Evolutionary conservation across 92 coral and sea anemone genomes (phyloP).

Genomic region (Actinostola sp.): DNA sequence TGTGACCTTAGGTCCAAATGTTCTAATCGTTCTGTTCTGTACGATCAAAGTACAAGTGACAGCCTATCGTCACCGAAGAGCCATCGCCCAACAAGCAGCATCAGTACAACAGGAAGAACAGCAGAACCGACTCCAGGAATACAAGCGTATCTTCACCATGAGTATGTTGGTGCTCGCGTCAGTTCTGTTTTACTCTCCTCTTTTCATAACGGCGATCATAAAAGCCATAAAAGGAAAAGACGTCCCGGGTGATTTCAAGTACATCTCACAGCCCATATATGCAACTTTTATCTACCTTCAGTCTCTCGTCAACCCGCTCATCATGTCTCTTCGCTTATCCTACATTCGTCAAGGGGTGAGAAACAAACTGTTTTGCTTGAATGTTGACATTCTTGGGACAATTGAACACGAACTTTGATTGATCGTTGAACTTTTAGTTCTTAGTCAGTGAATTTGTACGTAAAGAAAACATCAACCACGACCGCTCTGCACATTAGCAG

Average conservation of each 20-base stretch:
- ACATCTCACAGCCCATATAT: not conserved
- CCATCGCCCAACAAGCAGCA: no score
- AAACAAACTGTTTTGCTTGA: not conserved
- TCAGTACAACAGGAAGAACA: not conserved
- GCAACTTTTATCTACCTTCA: not conserved
- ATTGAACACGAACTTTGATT: no score
- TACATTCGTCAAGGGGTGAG: constrained; percentile 10
- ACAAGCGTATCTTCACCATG: not conserved
- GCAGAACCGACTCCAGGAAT: not conserved
- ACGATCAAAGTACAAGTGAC: no score
- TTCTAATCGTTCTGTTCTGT: no score
- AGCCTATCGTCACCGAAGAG: no score
- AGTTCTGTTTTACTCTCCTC: not conserved
- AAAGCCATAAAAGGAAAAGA: not conserved
- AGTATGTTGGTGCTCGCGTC: not conserved
- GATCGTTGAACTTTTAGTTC: no score
- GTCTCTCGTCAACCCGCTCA: constrained; percentile 14
- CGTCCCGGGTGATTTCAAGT: not conserved
- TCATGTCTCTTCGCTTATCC: constrained; percentile 12
- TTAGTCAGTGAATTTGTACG: no score
- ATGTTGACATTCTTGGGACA: no score
- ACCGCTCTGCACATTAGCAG: no score
- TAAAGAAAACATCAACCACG: no score
- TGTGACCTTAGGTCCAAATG: no score
- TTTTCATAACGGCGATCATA: not conserved